A percentile compares a stretch with the other conserved stretches of the same genome.
Evolutionary conservation across 2,113 vertebrate species (phyloP).

Genomic region (Glaucomys volans): DNA sequence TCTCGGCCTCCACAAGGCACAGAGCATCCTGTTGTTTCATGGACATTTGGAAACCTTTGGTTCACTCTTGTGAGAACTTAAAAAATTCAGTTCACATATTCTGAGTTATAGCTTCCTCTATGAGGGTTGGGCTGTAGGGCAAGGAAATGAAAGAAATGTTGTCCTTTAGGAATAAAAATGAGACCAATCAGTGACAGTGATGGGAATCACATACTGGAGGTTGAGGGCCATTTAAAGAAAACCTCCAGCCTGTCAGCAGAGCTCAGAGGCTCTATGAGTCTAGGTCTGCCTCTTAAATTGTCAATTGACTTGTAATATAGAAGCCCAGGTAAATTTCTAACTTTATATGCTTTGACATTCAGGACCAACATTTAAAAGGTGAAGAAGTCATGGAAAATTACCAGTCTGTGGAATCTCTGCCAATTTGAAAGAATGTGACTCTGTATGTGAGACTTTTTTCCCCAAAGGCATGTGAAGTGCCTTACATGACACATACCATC

Average conservation of each 20-base stretch:
- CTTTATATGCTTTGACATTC: slow-evolving; percentile 3
- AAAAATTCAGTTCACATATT: slow-evolving; percentile 17
- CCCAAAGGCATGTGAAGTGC: background rate
- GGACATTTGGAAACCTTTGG: background rate
- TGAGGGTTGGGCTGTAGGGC: background rate
- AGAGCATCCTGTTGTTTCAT: background rate
- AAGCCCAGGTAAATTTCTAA: background rate
- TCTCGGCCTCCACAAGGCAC: background rate
- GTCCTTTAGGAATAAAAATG: slow-evolving; percentile 19
- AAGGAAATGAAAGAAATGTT: slow-evolving; percentile 21
- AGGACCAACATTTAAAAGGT: slow-evolving; percentile 9
- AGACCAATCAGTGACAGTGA: background rate
- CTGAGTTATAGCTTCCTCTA: background rate
- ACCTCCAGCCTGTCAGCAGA: background rate
- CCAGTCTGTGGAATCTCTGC: background rate
- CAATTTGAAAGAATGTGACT: background rate
- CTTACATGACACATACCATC: background rate
- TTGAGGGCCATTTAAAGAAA: background rate
- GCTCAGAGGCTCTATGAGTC: background rate
- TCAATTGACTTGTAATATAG: background rate
- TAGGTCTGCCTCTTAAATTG: background rate
- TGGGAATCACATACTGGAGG: background rate
- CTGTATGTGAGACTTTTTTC: background rate
- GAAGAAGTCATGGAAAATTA: slow-evolving; percentile 22
- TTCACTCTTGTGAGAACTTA: background rate